Evolutionary conservation across 2,797 vertebrate species (phyloP), one percentile per base, ranked within the genome.

Genomic region (Holocentrus rufus): DNA sequence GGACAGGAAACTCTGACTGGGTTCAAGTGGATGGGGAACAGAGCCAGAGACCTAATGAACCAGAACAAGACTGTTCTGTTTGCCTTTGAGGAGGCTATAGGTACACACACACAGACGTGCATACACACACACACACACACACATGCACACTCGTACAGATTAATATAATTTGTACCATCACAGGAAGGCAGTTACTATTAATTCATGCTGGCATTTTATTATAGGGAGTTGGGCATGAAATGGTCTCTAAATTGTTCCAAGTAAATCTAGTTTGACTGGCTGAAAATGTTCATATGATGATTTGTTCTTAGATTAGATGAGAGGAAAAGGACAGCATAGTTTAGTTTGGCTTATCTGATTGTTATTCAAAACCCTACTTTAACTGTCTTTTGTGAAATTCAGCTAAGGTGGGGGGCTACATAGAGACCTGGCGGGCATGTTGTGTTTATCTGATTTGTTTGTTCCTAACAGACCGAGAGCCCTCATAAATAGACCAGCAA

Each of bases 11-110:
- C 98, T 0, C 84, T 99, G 67, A 99, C 98, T 0, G 98, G 98
- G 65, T 99, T 99, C 87, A 99, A 99, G 81, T 99, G 98, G 98
- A 98, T 99, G 97, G 98, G 98, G 74, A 99, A 98, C 91, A 87
- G 97, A 92, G 95, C 96, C 72, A 95, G 91, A 73, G 95, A 97
- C 70, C 95, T 99, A 20, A 91, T 96, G 90, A 95, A 98, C 77
- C 93, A 97, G 85, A 95, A 93, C 18, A 99, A 98, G 84, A 94
- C 89, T 3, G 96, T 99, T 75, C 91, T 98, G 57, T 99, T 99
- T 93, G 97, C 98, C 57, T 99, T 99, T 91, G 98, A 99, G 83
- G 98, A 99, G 85, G 98, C 98, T 57, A 99, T 99, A 81, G 98
- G 98, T 99, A 95, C 11, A 22, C 13, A 67, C 88, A 82, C 84